phyloP scores from a whole-genome alignment of 1,140 invertebrate species.

The Gerris buenoi region DNA sequence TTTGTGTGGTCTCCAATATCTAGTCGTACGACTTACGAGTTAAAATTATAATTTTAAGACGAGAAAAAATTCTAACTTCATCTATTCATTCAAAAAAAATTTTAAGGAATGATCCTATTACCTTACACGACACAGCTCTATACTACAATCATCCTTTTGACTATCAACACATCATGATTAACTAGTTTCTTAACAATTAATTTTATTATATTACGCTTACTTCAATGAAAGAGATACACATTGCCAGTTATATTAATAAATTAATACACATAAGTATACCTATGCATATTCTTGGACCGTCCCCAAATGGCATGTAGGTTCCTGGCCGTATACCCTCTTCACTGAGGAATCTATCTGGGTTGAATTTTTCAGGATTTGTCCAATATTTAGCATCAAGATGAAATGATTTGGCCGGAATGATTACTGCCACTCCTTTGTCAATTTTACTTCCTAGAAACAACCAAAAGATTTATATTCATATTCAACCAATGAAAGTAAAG shows the following conservation, averaged over 20 bases:
- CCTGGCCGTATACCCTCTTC: not conserved
- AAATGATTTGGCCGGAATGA: not conserved
- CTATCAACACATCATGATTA: not conserved
- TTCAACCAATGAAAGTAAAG: too few species aligned
- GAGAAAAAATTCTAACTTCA: too few species aligned
- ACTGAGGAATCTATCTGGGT: not conserved
- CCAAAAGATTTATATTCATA: too few species aligned
- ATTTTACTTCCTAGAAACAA: not conserved
- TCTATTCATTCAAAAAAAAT: too few species aligned
- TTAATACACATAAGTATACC: not conserved
- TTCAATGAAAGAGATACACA: not conserved
- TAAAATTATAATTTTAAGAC: too few species aligned
- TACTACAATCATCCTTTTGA: not conserved
- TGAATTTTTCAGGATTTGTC: not conserved
- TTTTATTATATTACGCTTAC: not conserved
- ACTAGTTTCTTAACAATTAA: not conserved
- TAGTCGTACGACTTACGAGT: too few species aligned
- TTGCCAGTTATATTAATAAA: not conserved
- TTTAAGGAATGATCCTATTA: too few species aligned
- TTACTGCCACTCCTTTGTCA: not conserved
- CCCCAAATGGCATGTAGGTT: not conserved
- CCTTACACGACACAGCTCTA: too few species aligned
- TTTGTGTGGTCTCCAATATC: too few species aligned
- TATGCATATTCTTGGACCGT: not conserved
- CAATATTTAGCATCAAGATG: not conserved